Conservation (phyloP, 2,888 invertebrate genomes). For the Drosophila maculinotata region DNA sequence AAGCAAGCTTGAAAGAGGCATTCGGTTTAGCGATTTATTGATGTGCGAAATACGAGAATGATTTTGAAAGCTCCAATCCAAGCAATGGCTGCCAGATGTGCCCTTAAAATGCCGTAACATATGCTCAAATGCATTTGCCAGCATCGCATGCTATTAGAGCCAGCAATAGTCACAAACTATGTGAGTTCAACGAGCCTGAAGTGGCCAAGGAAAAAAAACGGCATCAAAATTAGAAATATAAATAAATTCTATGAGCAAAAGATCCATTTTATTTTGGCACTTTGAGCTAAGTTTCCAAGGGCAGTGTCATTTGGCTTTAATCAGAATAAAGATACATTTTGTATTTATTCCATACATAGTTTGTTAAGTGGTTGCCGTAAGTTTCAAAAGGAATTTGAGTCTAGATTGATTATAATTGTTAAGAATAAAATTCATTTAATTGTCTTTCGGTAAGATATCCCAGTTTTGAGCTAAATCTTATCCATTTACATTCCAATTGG, state of each 20-base stretch:
- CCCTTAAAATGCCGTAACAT: neutral
- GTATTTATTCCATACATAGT: too few relatives aligned
- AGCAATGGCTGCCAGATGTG: slow-evolving; percentile 12
- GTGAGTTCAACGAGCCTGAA: slow-evolving; percentile 1
- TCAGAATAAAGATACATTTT: too few relatives aligned
- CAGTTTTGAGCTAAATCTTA: too few relatives aligned
- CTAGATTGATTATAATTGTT: too few relatives aligned
- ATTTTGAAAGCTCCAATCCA: slow-evolving; percentile 6
- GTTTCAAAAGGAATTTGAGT: too few relatives aligned
- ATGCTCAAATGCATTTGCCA: slow-evolving; percentile 14
- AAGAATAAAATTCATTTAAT: too few relatives aligned
- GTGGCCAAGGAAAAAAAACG: neutral
- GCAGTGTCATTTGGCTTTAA: too few relatives aligned
- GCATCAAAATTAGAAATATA: too few relatives aligned
- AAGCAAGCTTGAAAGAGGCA: neutral
- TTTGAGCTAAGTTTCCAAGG: neutral
- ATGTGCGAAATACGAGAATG: slow-evolving; percentile 29
- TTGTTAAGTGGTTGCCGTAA: too few relatives aligned
- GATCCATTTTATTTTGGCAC: neutral
- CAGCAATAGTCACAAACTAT: neutral
- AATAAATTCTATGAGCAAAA: neutral
- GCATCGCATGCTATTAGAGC: neutral
- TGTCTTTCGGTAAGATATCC: too few relatives aligned
- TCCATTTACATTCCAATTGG: too few relatives aligned
- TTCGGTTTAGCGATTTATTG: slow-evolving; percentile 32